Percentiles rank a stretch among this genome's conserved stretches.
These are phyloP conservation scores for Hemibagrus wyckioides DNA, from an alignment of 2,113 vertebrate species.

Conservation along the genomic window DNA sequence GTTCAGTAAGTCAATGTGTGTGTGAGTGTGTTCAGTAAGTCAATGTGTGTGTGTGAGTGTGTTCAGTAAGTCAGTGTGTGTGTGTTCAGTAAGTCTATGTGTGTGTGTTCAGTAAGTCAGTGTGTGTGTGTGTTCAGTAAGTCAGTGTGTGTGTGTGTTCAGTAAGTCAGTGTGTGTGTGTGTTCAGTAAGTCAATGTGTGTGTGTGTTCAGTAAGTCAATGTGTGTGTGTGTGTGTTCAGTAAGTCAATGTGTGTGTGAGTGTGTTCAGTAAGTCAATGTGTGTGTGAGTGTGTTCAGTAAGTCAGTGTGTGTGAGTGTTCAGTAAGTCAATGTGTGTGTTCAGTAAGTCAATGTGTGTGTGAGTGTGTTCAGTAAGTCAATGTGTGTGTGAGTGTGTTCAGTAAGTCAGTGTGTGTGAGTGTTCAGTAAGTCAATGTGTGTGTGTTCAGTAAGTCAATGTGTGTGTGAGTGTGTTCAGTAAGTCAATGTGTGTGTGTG, in stretches of 20 bases:
- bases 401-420: slow-evolving; percentile 44
- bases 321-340: slow-evolving; percentile 8
- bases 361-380: slow-evolving; percentile 25
- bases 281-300: too few species aligned
- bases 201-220: slow-evolving; percentile 20
- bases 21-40: too few species aligned
- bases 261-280: slow-evolving; percentile 14
- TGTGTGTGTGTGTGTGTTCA: too few species aligned
- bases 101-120: slow-evolving; percentile 19
- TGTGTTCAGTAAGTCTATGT: too few species aligned
- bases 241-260: too few species aligned
- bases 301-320: slow-evolving; percentile 42
- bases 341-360: too few species aligned
- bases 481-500: slow-evolving; percentile 9
- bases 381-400: slow-evolving; percentile 15
- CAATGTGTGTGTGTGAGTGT: slow-evolving; percentile 43
- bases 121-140: too few species aligned
- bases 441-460: too few species aligned
- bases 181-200: too few species aligned
- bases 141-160: slow-evolving; percentile 39
- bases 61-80: slow-evolving; percentile 12
- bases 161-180: slow-evolving; percentile 8
- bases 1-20: slow-evolving; percentile 13
- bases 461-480: slow-evolving; percentile 38
- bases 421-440: slow-evolving; percentile 13